Percentiles rank a stretch among this genome's conserved stretches.
Conservation (phyloP, 2,888 invertebrate genomes). For the Pandemis heparana region DNA sequence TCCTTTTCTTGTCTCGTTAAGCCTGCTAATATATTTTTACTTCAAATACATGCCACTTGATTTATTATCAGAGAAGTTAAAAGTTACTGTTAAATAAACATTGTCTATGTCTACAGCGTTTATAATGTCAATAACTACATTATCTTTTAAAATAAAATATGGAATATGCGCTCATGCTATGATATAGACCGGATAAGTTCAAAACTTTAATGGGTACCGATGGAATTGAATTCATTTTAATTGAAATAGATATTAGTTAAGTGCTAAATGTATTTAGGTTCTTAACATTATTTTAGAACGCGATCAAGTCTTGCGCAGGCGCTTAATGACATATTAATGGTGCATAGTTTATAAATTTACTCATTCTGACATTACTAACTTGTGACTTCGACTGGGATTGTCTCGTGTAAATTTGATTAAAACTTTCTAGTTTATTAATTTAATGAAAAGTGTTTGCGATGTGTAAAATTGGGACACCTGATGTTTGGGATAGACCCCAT, state of each 20-base stretch:
- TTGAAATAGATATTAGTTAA: too few species aligned
- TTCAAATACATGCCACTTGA: constrained; percentile 26
- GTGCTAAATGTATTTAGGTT: too few species aligned
- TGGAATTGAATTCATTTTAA: too few species aligned
- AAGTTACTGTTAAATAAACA: constrained; percentile 21
- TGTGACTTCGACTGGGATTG: constrained; percentile 52
- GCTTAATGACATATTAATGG: constrained; percentile 77
- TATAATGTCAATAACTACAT: constrained; percentile 26
- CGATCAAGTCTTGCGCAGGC: constrained; percentile 58
- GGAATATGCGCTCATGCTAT: constrained; percentile 17
- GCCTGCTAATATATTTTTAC: constrained; percentile 19
- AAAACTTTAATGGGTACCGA: too few species aligned
- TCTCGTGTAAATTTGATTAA: constrained; percentile 51
- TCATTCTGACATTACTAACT: constrained; percentile 54
- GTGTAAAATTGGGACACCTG: constrained; percentile 64
- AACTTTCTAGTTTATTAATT: constrained; percentile 41
- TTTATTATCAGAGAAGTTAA: constrained; percentile 27
- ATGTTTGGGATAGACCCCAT: constrained; percentile 44
- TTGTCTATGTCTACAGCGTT: constrained; percentile 25
- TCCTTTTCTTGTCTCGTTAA: constrained; percentile 9
- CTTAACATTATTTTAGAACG: constrained; percentile 63
- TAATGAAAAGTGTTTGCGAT: constrained; percentile 53
- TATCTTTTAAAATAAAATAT: constrained; percentile 23
- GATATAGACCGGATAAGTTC: background rate
- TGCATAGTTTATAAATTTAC: constrained; percentile 59